phyloP scores from a whole-genome alignment of 37 sponge, comb jelly and placozoan species.

The Mnemiopsis leidyi region DNA sequence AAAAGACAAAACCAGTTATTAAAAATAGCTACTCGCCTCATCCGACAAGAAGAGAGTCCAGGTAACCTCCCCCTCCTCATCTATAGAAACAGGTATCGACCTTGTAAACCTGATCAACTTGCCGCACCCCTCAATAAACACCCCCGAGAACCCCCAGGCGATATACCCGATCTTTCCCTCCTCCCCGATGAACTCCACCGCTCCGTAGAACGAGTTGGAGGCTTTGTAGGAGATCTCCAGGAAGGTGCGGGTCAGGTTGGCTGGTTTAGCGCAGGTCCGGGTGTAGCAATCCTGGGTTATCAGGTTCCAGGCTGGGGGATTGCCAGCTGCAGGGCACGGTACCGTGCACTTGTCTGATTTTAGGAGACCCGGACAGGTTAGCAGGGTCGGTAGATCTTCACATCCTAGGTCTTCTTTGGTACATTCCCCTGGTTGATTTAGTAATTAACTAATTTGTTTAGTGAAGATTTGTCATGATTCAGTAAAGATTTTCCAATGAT shows the following conservation, averaged over 20 bases:
- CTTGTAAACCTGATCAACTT: not conserved
- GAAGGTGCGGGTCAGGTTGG: not conserved
- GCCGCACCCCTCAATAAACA: not conserved
- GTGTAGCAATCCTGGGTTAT: not conserved
- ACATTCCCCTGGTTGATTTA: constrained; percentile 13
- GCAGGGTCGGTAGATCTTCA: not conserved
- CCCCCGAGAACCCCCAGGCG: constrained; percentile 17
- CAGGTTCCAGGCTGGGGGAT: not conserved
- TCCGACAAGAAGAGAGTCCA: constrained; percentile 34
- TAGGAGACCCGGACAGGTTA: not conserved
- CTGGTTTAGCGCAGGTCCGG: not conserved
- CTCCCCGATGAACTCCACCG: not conserved
- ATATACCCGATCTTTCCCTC: not conserved
- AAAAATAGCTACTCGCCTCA: too few relatives aligned
- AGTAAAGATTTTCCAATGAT: too few relatives aligned
- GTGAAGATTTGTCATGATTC: too few relatives aligned
- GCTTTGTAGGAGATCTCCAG: not conserved
- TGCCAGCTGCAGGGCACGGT: not conserved
- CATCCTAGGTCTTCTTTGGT: constrained; percentile 8
- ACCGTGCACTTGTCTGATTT: not conserved
- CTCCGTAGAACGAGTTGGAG: constrained; percentile 13
- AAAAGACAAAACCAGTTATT: too few relatives aligned
- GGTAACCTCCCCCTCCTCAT: not conserved
- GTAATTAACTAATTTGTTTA: too few relatives aligned
- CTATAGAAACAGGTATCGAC: not conserved